Conservation (phyloP, 2,888 invertebrate species). For the Girardia tigrina region DNA sequence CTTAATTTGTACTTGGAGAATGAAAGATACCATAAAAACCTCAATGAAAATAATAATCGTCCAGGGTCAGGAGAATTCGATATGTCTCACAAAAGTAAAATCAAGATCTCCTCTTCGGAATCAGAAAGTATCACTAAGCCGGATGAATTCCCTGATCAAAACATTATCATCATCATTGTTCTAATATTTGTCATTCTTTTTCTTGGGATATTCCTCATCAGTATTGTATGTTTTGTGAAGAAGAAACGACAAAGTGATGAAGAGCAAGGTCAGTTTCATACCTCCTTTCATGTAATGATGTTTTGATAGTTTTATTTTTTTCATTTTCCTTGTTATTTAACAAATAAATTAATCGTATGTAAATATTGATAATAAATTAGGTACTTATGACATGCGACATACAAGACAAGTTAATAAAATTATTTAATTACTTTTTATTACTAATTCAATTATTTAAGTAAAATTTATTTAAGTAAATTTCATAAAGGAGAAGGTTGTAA, state of each 20-base stretch:
- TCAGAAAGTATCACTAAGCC: background rate
- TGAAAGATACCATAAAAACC: background rate
- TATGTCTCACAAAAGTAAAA: background rate
- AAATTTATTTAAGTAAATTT: too few relatives aligned
- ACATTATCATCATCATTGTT: background rate
- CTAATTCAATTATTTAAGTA: too few relatives aligned
- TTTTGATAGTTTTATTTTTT: too few relatives aligned
- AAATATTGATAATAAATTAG: too few relatives aligned
- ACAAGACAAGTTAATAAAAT: too few relatives aligned
- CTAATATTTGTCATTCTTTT: conserved; percentile 5
- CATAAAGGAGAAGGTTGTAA: too few relatives aligned
- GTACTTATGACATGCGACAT: too few relatives aligned
- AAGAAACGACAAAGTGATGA: background rate
- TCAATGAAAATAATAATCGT: background rate
- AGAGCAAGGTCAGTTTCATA: background rate
- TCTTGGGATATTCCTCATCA: background rate
- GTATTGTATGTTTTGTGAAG: background rate
- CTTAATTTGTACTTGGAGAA: background rate
- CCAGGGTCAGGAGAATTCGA: background rate
- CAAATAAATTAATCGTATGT: too few relatives aligned
- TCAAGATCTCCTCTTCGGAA: background rate
- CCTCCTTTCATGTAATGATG: too few relatives aligned
- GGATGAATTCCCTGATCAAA: background rate
- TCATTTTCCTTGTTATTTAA: too few relatives aligned
- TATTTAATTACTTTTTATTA: too few relatives aligned